A percentile compares a stretch with the other conserved stretches of the same genome.
These are phyloP conservation scores for Brenthis ino DNA, from an alignment of 2,888 invertebrate genomes.

Conservation along the genomic window DNA sequence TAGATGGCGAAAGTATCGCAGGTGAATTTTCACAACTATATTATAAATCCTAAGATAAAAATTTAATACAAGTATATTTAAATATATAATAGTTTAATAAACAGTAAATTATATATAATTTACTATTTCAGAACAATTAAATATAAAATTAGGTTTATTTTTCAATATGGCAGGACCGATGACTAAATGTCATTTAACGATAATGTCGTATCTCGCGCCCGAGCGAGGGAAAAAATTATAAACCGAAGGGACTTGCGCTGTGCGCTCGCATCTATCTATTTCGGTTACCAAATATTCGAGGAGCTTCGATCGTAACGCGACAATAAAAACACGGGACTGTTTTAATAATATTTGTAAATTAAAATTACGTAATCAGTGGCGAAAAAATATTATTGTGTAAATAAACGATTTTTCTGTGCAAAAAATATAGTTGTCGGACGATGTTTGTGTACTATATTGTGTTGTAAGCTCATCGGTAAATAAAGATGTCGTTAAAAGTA, in stretches of 20 bases:
- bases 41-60: too few relatives aligned
- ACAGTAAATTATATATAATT: background rate
- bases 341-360: conserved; percentile 24
- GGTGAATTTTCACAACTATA: too few relatives aligned
- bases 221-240: conserved; percentile 32
- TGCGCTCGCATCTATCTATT: conserved; percentile 33
- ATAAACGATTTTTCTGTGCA: conserved; percentile 27
- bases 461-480: conserved; percentile 25
- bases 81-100: too few relatives aligned
- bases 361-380: conserved; percentile 35
- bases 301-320: conserved; percentile 31
- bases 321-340: conserved; percentile 33
- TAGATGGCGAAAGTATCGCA: too few relatives aligned
- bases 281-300: conserved; percentile 25
- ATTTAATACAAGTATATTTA: too few relatives aligned
- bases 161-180: conserved; percentile 10
- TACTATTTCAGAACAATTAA: background rate
- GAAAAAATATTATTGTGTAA: conserved; percentile 26
- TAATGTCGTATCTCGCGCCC: conserved; percentile 1
- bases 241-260: conserved; percentile 29
- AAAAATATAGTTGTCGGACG: conserved; percentile 24
- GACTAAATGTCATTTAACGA: conserved; percentile 12
- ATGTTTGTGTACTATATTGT: conserved; percentile 33
- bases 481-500: conserved; percentile 39
- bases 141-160: background rate